Percentiles rank a stretch among this genome's conserved stretches.
These are phyloP conservation scores for Stichopus chloronotus DNA, from an alignment of 35 echinoderm and acorn worm genomes.

Conservation along the genomic window DNA sequence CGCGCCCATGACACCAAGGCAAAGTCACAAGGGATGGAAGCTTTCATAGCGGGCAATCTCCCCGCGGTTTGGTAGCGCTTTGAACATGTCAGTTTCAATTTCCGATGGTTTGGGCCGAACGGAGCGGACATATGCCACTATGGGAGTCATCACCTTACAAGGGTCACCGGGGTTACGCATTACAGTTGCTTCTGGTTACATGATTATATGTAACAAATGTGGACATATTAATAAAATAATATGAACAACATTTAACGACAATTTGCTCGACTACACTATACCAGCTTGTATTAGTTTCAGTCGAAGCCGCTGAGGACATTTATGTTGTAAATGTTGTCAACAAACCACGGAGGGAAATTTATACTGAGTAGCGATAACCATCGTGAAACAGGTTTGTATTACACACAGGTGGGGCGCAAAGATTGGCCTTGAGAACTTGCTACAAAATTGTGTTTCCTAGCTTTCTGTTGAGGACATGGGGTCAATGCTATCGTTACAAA, in stretches of 20 bases:
- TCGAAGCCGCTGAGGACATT: slow-evolving; percentile 5
- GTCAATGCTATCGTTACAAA: not conserved
- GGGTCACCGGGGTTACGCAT: slow-evolving; percentile 27
- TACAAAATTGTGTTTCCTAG: not conserved
- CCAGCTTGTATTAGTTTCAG: not conserved
- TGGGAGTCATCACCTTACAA: slow-evolving; percentile 15
- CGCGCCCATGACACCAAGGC: slow-evolving; percentile 16
- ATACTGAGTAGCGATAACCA: not conserved
- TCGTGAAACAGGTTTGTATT: slow-evolving; percentile 2
- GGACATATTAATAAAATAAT: not conserved
- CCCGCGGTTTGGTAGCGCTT: slow-evolving; percentile 39
- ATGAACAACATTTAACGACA: slow-evolving; percentile 23
- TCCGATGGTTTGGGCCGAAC: slow-evolving; percentile 11
- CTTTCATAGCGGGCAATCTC: slow-evolving; percentile 44
- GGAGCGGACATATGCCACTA: slow-evolving; percentile 35
- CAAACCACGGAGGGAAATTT: not conserved
- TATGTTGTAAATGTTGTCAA: not conserved
- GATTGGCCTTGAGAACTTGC: not conserved
- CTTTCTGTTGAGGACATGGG: not conserved
- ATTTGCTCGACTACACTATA: slow-evolving; percentile 27
- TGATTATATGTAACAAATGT: slow-evolving; percentile 45
- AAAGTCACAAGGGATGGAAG: slow-evolving; percentile 19
- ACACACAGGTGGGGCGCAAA: slow-evolving; percentile 39
- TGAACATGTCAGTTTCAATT: slow-evolving; percentile 33
- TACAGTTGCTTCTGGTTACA: slow-evolving; percentile 55